Evolutionary conservation across 35 echinoderm and acorn worm species (phyloP).

Genomic region (Nesometra sesokonis): DNA sequence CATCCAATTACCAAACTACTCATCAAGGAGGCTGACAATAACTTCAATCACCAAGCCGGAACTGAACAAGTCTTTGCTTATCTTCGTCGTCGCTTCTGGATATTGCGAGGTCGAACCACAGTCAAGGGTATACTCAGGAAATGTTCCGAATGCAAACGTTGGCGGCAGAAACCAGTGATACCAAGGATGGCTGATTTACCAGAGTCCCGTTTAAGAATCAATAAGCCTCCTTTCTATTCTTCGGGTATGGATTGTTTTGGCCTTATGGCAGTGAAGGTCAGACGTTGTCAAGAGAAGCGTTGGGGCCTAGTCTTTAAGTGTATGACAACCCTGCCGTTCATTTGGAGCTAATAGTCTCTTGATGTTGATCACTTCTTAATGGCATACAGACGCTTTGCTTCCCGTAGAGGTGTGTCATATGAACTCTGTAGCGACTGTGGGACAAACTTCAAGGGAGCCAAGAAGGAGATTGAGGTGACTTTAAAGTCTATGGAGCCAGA

Average conservation of each 20-base stretch:
- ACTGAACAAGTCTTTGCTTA: slow-evolving; percentile 26
- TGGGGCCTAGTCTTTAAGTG: neutral
- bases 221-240: neutral
- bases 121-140: neutral
- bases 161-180: slow-evolving; percentile 9
- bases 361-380: neutral
- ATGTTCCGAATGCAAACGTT: neutral
- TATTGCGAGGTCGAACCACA: neutral
- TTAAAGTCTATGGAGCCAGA: neutral
- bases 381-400: neutral
- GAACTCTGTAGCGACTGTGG: neutral
- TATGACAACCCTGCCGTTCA: neutral
- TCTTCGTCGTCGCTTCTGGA: neutral
- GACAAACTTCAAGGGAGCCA: neutral
- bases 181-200: neutral
- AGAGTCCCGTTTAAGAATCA: neutral
- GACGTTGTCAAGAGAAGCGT: neutral
- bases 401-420: neutral
- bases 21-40: neutral
- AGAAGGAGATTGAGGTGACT: neutral
- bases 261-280: neutral
- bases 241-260: neutral
- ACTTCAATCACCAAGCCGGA: slow-evolving; percentile 3
- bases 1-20: slow-evolving; percentile 9
- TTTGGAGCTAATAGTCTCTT: neutral